Base-by-base conservation (phyloP, 1,140 invertebrate species). In the Lucilia sericata region DNA sequence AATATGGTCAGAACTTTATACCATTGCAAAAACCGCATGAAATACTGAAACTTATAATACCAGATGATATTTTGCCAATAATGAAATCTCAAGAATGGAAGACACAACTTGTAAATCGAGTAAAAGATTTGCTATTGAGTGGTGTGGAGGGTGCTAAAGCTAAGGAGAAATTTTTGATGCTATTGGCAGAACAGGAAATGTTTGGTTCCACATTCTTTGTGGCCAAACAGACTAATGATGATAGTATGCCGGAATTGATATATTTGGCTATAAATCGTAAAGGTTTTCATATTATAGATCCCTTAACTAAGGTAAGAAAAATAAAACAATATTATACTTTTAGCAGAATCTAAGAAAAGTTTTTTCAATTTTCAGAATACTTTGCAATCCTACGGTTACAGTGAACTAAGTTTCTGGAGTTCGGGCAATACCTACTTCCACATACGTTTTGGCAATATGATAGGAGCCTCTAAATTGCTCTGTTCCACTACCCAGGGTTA, bases 151-250 rank as follows among this genome's bases (percentile, higher is more conserved):
- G 93, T 55, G 94, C 95, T 47, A 94, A 97, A 86, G 96, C 97
- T 0, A 98, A 98, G 91, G 92, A 96, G 30, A 92, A 93, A 84
- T 98, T 99, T 89, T 92, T 99, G 12, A 93, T 94, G 84, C 95
- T 98, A 51, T 95, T 94, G 88, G 93, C 94, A 87, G 96, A 96
- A 93, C 95, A 96, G 9, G 98, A 96, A 83, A 84, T 76, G 65
- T 99, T 98, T 92, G 98, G 98, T 19, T 98, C 97, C 9, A 97
- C 98, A 0, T 99, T 99, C 92, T 99, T 99, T 92, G 96, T 98
- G 93, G 97, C 98, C 0, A 97, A 97, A 91, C 97, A 95, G 89
- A 95, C 96, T 7, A 96, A 96, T 3, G 96, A 98, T 86, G 93
- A 95, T 0, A 94, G 93, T 74, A 96, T 96, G 88, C 96, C 97